Conservation (phyloP, 2,888 invertebrate genomes). For the Leptinotarsa haldemani region DNA sequence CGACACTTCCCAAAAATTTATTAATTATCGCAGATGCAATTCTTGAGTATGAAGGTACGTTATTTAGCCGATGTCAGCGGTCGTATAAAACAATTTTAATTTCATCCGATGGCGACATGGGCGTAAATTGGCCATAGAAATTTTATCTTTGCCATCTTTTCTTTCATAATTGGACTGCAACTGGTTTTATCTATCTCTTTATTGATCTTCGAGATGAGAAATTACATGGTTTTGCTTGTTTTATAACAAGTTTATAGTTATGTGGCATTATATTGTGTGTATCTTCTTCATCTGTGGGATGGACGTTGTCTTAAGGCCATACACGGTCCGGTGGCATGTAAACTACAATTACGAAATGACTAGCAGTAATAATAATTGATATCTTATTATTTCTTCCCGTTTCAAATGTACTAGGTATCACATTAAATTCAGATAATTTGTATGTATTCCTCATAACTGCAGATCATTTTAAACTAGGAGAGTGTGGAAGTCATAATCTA, state of each 20-base stretch:
- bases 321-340: slow-evolving; percentile 14
- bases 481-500: no score
- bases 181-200: slow-evolving; percentile 45
- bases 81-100: slow-evolving; percentile 36
- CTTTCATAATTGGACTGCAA: slow-evolving; percentile 44
- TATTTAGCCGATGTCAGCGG: slow-evolving; percentile 12
- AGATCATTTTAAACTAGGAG: no score
- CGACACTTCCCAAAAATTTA: slow-evolving; percentile 26
- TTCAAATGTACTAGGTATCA: not conserved
- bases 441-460: no score
- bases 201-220: slow-evolving; percentile 42
- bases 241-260: slow-evolving; percentile 23
- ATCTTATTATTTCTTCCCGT: slow-evolving; percentile 1
- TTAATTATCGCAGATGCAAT: slow-evolving; percentile 14
- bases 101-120: slow-evolving; percentile 35
- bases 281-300: slow-evolving; percentile 25
- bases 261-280: slow-evolving; percentile 16
- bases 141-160: slow-evolving; percentile 42
- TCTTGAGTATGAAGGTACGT: not conserved
- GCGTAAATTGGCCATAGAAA: slow-evolving; percentile 42
- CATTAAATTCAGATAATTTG: not conserved
- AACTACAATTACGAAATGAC: slow-evolving; percentile 14
- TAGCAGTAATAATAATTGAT: slow-evolving; percentile 13
- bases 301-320: slow-evolving; percentile 13
- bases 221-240: slow-evolving; percentile 25